Percentiles rank a stretch among this genome's conserved stretches.
Evolutionary conservation across 2,113 vertebrate genomes (phyloP).

Genomic region (Mastomys natalensis): DNA sequence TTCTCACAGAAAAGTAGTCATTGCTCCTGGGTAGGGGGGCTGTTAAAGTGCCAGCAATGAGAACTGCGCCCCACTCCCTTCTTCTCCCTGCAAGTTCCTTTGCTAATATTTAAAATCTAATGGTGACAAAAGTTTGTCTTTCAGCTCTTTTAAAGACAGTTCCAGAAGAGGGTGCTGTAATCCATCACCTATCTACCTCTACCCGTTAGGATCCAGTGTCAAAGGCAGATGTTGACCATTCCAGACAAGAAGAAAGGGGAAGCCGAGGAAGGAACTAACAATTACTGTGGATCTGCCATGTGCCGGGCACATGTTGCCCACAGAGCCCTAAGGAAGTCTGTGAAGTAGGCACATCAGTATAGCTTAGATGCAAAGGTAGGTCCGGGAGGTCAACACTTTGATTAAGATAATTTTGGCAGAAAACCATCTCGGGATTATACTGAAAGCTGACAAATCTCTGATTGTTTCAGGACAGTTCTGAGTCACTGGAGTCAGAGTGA

Average conservation of each 20-base stretch:
- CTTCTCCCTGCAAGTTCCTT: neutral
- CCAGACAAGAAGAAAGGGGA: neutral
- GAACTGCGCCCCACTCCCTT: neutral
- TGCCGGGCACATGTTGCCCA: constrained; percentile 36
- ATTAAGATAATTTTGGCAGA: constrained; percentile 26
- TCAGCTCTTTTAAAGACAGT: neutral
- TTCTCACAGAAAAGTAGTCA: neutral
- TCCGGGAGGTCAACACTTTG: neutral
- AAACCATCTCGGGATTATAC: neutral
- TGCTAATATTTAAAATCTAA: neutral
- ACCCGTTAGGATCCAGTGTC: neutral
- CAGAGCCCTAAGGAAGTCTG: neutral
- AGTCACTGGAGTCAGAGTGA: neutral
- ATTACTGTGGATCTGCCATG: neutral
- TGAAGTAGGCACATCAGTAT: neutral
- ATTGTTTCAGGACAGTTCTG: constrained; percentile 43
- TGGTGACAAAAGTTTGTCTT: neutral
- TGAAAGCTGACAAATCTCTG: neutral
- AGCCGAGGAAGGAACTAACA: constrained; percentile 5
- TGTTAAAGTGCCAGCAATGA: neutral
- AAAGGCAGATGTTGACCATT: constrained; percentile 21
- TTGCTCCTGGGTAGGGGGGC: neutral
- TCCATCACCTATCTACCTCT: no score
- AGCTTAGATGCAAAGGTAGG: constrained; percentile 14
- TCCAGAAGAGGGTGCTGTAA: neutral